Evolutionary conservation across 2,113 vertebrate species (phyloP).

Genomic region (Actenoides hombroni): DNA sequence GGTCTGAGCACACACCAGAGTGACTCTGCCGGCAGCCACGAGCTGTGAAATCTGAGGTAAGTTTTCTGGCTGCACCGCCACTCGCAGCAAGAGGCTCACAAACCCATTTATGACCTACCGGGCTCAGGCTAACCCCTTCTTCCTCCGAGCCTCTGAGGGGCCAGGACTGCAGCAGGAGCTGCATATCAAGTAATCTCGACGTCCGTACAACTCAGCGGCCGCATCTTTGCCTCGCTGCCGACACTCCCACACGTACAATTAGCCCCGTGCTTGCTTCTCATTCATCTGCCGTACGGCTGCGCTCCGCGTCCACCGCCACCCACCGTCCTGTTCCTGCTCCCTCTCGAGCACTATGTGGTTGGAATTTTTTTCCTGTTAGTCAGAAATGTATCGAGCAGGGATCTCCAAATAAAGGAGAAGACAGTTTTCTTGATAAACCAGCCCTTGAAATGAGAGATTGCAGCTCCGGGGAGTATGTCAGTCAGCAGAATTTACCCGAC

Average conservation of each 20-base stretch:
- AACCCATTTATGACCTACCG: background rate
- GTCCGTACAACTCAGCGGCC: background rate
- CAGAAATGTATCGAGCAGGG: background rate
- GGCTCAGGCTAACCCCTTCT: background rate
- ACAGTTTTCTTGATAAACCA: background rate
- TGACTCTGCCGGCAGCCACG: background rate
- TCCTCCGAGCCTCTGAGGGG: background rate
- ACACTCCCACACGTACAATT: background rate
- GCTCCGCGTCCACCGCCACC: accelerated
- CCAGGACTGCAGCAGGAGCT: background rate
- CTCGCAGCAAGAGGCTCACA: background rate
- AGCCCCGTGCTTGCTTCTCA: background rate
- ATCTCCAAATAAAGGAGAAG: background rate
- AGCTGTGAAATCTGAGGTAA: background rate
- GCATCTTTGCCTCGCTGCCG: background rate
- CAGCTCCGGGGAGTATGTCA: background rate
- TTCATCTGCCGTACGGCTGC: background rate
- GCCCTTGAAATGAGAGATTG: background rate
- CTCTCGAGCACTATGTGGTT: background rate
- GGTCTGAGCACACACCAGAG: background rate
- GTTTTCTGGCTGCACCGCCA: background rate
- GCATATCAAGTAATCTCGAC: background rate
- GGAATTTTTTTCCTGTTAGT: background rate
- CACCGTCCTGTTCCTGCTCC: background rate
- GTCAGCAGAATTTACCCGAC: background rate